Conservation (phyloP, 1,140 invertebrate genomes). For the Charaxes varanes region DNA sequence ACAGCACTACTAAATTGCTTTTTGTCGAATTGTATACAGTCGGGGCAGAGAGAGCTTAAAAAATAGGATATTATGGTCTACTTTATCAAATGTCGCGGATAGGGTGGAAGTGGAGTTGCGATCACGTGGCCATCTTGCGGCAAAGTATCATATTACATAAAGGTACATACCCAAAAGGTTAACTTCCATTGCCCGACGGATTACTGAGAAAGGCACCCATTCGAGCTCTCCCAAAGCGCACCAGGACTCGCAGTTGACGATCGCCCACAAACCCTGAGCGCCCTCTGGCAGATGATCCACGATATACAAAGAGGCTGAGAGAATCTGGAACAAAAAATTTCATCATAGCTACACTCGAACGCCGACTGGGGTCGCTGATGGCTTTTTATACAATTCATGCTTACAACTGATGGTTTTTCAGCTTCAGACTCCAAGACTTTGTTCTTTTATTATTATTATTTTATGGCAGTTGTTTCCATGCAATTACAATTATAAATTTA, state of each 20-base stretch:
- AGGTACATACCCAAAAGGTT: constrained; percentile 80
- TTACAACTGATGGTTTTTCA: too few species aligned
- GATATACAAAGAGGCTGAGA: constrained; percentile 83
- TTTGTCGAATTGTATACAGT: constrained; percentile 81
- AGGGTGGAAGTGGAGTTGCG: too few species aligned
- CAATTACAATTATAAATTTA: too few species aligned
- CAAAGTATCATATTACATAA: constrained; percentile 13
- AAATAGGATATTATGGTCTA: too few species aligned
- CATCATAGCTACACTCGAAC: constrained; percentile 6
- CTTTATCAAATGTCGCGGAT: too few species aligned
- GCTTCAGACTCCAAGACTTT: too few species aligned
- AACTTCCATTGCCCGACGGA: constrained; percentile 82
- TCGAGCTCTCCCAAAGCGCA: constrained; percentile 92
- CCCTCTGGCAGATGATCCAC: constrained; percentile 85
- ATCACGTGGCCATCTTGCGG: constrained; percentile 18
- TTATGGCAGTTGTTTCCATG: too few species aligned
- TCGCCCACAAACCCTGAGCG: constrained; percentile 87
- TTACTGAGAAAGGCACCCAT: constrained; percentile 85
- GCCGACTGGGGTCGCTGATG: constrained; percentile 12
- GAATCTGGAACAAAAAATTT: constrained; percentile 72
- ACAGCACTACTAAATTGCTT: constrained; percentile 72
- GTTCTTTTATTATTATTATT: too few species aligned
- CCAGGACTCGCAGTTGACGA: constrained; percentile 93
- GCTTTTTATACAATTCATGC: not conserved
- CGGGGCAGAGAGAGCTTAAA: constrained; percentile 86